Evolutionary conservation across 1,140 invertebrate genomes (phyloP).

Genomic region (Drosophila aff.): DNA sequence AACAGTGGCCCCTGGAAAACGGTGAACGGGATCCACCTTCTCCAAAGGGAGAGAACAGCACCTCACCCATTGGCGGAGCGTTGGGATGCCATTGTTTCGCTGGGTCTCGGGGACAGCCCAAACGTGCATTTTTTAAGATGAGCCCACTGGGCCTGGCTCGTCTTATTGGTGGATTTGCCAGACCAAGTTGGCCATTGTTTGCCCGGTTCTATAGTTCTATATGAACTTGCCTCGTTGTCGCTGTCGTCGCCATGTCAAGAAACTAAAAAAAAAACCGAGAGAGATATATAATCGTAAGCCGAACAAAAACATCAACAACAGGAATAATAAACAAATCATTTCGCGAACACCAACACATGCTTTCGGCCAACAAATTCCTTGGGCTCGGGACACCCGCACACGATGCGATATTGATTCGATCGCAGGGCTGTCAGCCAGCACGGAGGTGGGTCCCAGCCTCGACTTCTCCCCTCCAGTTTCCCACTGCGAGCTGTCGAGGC

Average conservation of each 20-base stretch:
- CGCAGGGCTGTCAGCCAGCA: slow-evolving; percentile 54
- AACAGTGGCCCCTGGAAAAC: slow-evolving; percentile 24
- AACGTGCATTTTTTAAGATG: slow-evolving; percentile 64
- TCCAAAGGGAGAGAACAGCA: slow-evolving; percentile 15
- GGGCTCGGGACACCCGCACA: slow-evolving; percentile 68
- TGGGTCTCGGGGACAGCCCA: slow-evolving; percentile 43
- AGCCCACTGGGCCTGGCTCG: slow-evolving; percentile 28
- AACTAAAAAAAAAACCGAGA: slow-evolving; percentile 10
- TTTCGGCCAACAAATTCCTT: slow-evolving; percentile 48
- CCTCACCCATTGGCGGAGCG: slow-evolving; percentile 63
- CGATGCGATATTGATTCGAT: slow-evolving; percentile 73
- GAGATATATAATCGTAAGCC: slow-evolving; percentile 66
- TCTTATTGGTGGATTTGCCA: slow-evolving; percentile 63
- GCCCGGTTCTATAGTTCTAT: slow-evolving; percentile 36
- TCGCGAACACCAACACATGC: slow-evolving; percentile 44
- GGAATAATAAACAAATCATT: slow-evolving; percentile 81
- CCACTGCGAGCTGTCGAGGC: slow-evolving; percentile 54
- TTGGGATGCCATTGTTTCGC: slow-evolving; percentile 42
- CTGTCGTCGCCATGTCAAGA: slow-evolving; percentile 49
- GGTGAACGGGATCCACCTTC: slow-evolving; percentile 53
- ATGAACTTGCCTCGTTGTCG: slow-evolving; percentile 58
- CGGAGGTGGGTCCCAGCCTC: slow-evolving; percentile 45
- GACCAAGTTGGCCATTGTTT: slow-evolving; percentile 60
- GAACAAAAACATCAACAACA: slow-evolving; percentile 76
- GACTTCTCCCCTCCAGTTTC: slow-evolving; percentile 12